Evolutionary conservation across 2,888 invertebrate genomes (phyloP).

Genomic region (Himalopsyche japonica): DNA sequence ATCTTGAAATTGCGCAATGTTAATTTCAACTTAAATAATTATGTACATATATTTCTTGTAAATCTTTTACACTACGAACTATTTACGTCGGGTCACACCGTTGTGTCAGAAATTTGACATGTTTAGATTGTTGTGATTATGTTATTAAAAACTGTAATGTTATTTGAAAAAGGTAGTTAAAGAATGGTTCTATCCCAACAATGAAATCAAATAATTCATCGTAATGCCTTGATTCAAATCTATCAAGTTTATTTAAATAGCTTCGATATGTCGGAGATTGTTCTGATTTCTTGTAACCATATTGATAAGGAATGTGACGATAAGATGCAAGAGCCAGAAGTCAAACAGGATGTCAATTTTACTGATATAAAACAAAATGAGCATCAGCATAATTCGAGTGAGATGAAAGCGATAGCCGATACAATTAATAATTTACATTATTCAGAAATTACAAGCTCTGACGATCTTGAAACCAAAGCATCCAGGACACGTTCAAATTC

Average conservation of each 20-base stretch:
- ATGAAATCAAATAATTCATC: not conserved
- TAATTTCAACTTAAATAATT: too few species aligned
- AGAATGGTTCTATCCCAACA: not conserved
- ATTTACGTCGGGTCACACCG: not conserved
- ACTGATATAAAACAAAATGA: not conserved
- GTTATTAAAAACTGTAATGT: not conserved
- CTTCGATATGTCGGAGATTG: constrained; percentile 15
- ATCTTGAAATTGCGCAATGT: too few species aligned
- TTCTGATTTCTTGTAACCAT: constrained; percentile 1
- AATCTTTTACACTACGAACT: too few species aligned
- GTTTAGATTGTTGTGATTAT: constrained; percentile 13
- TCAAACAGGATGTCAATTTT: constrained; percentile 14
- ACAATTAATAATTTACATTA: not conserved
- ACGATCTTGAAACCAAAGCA: not conserved
- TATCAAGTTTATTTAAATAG: not conserved
- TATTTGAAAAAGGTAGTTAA: not conserved
- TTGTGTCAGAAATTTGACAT: constrained; percentile 22
- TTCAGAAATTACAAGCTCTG: not conserved
- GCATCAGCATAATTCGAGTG: not conserved
- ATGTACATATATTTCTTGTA: too few species aligned
- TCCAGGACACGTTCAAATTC: not conserved
- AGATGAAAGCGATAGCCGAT: not conserved
- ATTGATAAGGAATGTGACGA: constrained; percentile 17
- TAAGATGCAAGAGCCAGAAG: not conserved
- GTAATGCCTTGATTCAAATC: not conserved